Evolutionary conservation across 2,888 invertebrate genomes (phyloP).

Genomic region (Macrosiphum euphorbiae): DNA sequence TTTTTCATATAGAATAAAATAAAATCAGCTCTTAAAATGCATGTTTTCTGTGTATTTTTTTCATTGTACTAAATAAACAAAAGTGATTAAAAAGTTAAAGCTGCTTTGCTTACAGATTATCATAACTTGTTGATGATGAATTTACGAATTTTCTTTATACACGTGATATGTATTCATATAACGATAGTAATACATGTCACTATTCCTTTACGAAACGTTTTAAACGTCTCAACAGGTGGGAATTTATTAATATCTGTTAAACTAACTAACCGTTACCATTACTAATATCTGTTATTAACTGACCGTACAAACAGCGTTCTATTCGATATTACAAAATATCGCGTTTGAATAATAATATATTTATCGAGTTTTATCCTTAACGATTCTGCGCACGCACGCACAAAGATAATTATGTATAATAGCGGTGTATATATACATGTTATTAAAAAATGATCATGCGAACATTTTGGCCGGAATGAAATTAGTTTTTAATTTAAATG

Average conservation of each 20-base stretch:
- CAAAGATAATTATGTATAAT: background rate
- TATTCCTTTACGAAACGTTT: background rate
- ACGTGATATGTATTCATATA: background rate
- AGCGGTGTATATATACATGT: background rate
- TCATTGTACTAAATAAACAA: background rate
- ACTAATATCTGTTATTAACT: too few relatives aligned
- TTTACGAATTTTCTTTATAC: background rate
- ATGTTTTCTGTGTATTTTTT: background rate
- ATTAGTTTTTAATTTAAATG: constrained; percentile 20
- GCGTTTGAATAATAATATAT: background rate
- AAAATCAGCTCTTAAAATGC: background rate
- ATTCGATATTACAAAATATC: background rate
- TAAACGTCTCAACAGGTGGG: background rate
- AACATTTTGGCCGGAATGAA: background rate
- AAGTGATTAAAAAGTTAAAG: background rate
- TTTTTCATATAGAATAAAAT: background rate
- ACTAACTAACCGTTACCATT: too few relatives aligned
- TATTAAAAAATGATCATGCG: background rate
- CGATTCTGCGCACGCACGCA: background rate
- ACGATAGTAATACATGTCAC: background rate
- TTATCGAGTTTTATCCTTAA: background rate
- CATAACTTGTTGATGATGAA: background rate
- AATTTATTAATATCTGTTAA: background rate
- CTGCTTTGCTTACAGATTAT: background rate
- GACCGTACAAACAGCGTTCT: too few relatives aligned